These are phyloP conservation scores for Cryptoblepharus egeriae DNA, from an alignment of 2,797 vertebrate genomes.

Conservation along the genomic window DNA sequence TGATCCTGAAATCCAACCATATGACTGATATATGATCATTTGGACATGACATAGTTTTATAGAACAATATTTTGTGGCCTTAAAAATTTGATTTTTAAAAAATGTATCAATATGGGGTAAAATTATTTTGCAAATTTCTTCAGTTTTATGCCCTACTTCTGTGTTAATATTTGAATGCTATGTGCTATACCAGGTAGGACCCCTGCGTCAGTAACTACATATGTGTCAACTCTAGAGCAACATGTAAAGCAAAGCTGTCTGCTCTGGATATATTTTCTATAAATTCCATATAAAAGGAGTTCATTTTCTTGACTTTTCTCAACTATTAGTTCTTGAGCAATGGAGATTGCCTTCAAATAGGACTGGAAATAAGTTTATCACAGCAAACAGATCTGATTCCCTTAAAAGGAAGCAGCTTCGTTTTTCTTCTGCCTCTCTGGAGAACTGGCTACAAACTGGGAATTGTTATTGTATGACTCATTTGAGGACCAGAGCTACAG, in stretches of 20 bases:
- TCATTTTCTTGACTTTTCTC: constrained; percentile 45
- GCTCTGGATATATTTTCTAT: constrained; percentile 33
- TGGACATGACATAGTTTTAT: background rate
- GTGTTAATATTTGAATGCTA: no score
- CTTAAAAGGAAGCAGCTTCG: constrained; percentile 91
- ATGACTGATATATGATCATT: background rate
- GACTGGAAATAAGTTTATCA: constrained; percentile 76
- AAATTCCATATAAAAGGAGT: constrained; percentile 62
- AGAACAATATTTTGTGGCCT: background rate
- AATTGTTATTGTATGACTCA: constrained; percentile 87
- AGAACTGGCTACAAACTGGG: constrained; percentile 86
- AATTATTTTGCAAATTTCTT: background rate
- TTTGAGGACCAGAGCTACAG: constrained; percentile 66
- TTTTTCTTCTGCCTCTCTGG: constrained; percentile 85
- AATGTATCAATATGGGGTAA: background rate
- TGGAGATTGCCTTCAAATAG: constrained; percentile 73
- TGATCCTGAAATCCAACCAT: background rate
- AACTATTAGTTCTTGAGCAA: constrained; percentile 64
- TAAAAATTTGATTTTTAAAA: background rate
- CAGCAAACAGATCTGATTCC: constrained; percentile 82
- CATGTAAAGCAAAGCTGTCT: constrained; percentile 60
- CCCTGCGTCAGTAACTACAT: background rate
- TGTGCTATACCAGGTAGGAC: background rate
- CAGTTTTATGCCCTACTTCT: no score
- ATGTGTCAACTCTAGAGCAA: constrained; percentile 55